Evolutionary conservation across 2,797 vertebrate species (phyloP), one percentile per base, ranked within the genome.

Genomic region (Falco novaeseelandiae): DNA sequence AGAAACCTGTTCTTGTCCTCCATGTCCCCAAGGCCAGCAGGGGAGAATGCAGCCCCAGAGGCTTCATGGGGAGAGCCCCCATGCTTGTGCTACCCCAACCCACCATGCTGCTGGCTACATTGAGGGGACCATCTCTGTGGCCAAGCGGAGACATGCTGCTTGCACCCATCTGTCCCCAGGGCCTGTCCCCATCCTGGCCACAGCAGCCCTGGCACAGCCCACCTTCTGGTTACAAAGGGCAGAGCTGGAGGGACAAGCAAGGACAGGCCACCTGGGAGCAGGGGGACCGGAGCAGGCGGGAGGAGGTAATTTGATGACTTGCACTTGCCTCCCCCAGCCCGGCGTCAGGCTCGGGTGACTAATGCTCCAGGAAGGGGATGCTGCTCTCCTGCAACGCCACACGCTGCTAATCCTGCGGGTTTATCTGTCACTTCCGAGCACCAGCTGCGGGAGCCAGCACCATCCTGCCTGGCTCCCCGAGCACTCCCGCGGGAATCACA

Each of bases 341-440:
- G 9, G 88, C 40, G 3, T 40, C 36, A 12, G 94, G 88, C 92
- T 95, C 70, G 32, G 71, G 81, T 97, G 95, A 85, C 93, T 57
- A 71, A 71, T 9, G 77, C 90, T 34, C 12, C 94, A 92, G 91
- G 93, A 93, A 94, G 90, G 77, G 71, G 92, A 91, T 58, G 90
- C 90, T 70, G 87, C 84, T 71, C 59, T 54, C 62, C 70, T 83
- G 96, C 70, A 72, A 97, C 2, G 9, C 6, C 13, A 94, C 76
- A 32, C 49, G 44, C 93, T 93, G 95, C 78, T 97, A 97, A 97
- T 97, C 96, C 94, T 34, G 1, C 1, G 42, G 59, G 42, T 92
- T 93, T 74, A 92, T 82, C 90, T 87, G 94, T 55, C 73, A 57
- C 90, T 79, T 97, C 91, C 95, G 48, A 1, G 4, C 2, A 2